Conservation (phyloP, 2,888 invertebrate genomes). For the Drosophila barbarae region DNA sequence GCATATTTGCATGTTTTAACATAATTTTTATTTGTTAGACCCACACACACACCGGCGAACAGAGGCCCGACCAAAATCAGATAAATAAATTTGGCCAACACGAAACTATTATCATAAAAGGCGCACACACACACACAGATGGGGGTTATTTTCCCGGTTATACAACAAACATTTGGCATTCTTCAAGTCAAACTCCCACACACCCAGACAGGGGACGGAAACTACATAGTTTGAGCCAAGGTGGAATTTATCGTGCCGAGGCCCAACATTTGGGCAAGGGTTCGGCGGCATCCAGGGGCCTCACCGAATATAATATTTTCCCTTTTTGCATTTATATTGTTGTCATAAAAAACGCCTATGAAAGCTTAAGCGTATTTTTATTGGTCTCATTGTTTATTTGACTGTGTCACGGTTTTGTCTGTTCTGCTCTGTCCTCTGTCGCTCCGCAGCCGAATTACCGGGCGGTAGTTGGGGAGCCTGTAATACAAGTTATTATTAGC, state of each 20-base stretch:
- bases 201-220: constrained; percentile 1
- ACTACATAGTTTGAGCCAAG: constrained; percentile 53
- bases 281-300: constrained; percentile 34
- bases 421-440: constrained; percentile 12
- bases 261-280: constrained; percentile 65
- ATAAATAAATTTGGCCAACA: constrained; percentile 74
- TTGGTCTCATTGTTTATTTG: constrained; percentile 74
- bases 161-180: constrained; percentile 69
- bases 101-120: constrained; percentile 77
- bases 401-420: constrained; percentile 67
- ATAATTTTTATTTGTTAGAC: constrained; percentile 75
- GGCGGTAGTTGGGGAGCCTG: constrained; percentile 41
- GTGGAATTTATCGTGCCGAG: constrained; percentile 69
- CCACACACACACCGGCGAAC: constrained; percentile 11
- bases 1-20: constrained; percentile 78
- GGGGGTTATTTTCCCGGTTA: constrained; percentile 56
- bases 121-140: constrained; percentile 27
- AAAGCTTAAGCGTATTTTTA: constrained; percentile 76
- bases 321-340: constrained; percentile 75
- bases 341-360: constrained; percentile 78
- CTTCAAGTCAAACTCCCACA: constrained; percentile 41
- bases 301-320: constrained; percentile 40
- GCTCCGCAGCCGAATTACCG: background rate
- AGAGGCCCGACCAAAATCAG: constrained; percentile 58
- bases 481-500: constrained; percentile 74